Evolutionary conservation across 2,888 invertebrate species (phyloP).

Genomic region (Chamaedrilus cognettii): DNA sequence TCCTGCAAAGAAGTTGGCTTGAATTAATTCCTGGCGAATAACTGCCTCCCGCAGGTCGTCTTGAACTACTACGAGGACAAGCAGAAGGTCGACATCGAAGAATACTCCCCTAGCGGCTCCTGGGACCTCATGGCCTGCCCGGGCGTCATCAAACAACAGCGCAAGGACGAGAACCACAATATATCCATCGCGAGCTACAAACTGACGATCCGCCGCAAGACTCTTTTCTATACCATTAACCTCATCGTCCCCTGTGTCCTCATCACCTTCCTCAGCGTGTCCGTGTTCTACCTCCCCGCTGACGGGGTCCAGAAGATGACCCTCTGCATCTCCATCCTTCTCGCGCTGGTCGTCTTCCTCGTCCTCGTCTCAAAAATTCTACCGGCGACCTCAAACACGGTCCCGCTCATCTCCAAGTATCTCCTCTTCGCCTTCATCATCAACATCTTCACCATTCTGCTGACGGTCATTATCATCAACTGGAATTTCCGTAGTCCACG

Average conservation of each 20-base stretch:
- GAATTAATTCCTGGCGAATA: no score
- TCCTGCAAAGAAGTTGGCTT: no score
- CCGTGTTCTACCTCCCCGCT: constrained; percentile 97
- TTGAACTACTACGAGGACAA: constrained; percentile 34
- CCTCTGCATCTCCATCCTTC: constrained; percentile 93
- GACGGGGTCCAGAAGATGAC: constrained; percentile 73
- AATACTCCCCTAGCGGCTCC: constrained; percentile 58
- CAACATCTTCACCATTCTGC: constrained; percentile 99
- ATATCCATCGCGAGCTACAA: constrained; percentile 80
- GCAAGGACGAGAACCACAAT: constrained; percentile 42
- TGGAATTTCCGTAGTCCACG: constrained; percentile 96
- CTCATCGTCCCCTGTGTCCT: constrained; percentile 97
- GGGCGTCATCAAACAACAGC: constrained; percentile 42
- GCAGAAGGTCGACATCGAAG: constrained; percentile 51
- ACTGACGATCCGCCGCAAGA: constrained; percentile 81
- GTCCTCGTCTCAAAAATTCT: constrained; percentile 89
- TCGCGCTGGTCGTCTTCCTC: constrained; percentile 75
- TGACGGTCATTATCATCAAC: constrained; percentile 98
- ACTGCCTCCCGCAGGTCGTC: no score
- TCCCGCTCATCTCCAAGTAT: constrained; percentile 99
- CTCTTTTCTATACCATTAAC: constrained; percentile 98
- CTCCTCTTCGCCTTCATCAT: constrained; percentile 91
- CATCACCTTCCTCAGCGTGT: constrained; percentile 66
- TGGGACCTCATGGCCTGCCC: constrained; percentile 59
- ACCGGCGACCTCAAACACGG: constrained; percentile 96